phyloP scores from a whole-genome alignment of 2,888 invertebrate genomes.

The Yponomeuta sedellus region DNA sequence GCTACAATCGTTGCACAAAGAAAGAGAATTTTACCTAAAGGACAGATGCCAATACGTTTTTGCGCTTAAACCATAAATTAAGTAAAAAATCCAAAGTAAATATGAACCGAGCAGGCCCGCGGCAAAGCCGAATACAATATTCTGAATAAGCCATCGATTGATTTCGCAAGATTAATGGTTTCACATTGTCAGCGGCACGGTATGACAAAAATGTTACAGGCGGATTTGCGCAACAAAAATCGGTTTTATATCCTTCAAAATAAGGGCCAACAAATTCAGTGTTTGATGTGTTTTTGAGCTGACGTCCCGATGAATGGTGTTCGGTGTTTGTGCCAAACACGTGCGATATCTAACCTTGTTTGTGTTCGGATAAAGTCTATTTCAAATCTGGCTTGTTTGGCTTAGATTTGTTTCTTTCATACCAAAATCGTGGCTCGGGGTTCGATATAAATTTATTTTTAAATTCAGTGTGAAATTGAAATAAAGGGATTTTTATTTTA shows the following conservation, averaged over 20 bases:
- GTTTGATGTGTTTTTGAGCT: conserved; percentile 54
- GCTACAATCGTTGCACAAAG: conserved; percentile 24
- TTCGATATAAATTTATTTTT: conserved; percentile 60
- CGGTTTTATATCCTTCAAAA: conserved; percentile 43
- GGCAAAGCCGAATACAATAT: conserved; percentile 73
- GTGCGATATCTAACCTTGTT: conserved; percentile 31
- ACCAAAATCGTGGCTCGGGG: conserved; percentile 29
- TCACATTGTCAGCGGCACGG: conserved; percentile 72
- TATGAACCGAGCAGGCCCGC: conserved; percentile 65
- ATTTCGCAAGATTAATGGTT: conserved; percentile 76
- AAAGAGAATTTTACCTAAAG: conserved; percentile 26
- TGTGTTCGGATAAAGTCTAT: conserved; percentile 22
- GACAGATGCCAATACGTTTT: conserved; percentile 66
- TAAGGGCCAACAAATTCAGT: conserved; percentile 53
- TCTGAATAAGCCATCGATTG: conserved; percentile 77
- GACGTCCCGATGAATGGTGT: conserved; percentile 55
- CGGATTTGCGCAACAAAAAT: conserved; percentile 54
- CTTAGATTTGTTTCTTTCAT: background rate
- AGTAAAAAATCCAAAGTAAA: conserved; percentile 73
- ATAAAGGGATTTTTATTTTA: conserved; percentile 54
- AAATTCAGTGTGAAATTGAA: conserved; percentile 72
- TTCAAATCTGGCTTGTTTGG: conserved; percentile 22
- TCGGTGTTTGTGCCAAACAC: conserved; percentile 33
- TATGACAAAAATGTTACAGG: conserved; percentile 48
- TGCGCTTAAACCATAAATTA: conserved; percentile 52